Conservation (phyloP, 2,797 vertebrate species). For the Etheostoma perlongum region DNA sequence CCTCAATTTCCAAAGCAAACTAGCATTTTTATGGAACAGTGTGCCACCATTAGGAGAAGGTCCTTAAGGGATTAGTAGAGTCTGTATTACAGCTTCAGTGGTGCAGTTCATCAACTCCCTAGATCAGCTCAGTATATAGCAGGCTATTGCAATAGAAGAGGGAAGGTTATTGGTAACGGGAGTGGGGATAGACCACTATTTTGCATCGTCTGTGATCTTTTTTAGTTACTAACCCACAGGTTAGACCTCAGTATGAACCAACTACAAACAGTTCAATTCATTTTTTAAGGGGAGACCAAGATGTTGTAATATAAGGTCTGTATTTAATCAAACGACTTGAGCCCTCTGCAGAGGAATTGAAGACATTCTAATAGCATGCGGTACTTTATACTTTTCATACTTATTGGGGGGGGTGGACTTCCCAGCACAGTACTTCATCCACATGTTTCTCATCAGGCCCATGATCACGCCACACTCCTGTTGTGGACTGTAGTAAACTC, state of each 20-base stretch:
- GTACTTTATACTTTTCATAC: no score
- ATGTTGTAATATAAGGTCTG: no score
- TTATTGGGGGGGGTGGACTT: no score
- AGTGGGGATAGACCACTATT: constrained; percentile 5
- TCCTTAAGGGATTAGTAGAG: constrained; percentile 70
- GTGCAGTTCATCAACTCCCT: constrained; percentile 53
- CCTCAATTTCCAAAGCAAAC: constrained; percentile 76
- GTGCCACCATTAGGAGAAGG: constrained; percentile 63
- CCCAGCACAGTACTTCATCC: no score
- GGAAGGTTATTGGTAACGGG: constrained; percentile 2
- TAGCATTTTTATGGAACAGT: constrained; percentile 73
- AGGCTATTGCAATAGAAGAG: constrained; percentile 16
- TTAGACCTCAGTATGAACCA: not conserved
- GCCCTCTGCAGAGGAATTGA: no score
- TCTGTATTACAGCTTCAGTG: constrained; percentile 53
- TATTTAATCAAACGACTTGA: no score
- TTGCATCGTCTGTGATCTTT: not conserved
- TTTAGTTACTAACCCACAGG: not conserved
- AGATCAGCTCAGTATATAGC: constrained; percentile 37
- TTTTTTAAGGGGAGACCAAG: no score
- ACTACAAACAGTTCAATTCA: not conserved
- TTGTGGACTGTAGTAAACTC: no score
- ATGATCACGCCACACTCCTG: no score
- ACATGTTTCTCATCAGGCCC: no score
- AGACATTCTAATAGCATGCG: no score